phyloP scores from a whole-genome alignment of 2,113 vertebrate species.

The Centropus unirufus region DNA sequence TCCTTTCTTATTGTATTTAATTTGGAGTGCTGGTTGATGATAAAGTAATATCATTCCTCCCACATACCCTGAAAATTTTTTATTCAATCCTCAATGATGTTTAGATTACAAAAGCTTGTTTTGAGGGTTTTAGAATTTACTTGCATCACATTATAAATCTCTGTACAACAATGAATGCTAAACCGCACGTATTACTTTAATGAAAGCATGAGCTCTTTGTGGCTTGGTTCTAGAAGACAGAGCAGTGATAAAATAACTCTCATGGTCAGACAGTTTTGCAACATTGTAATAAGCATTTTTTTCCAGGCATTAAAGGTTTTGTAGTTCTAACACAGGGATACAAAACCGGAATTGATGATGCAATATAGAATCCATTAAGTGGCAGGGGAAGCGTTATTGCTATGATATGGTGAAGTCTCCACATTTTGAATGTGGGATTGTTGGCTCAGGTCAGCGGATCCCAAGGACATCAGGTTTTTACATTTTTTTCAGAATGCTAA shows the following conservation, averaged over 20 bases:
- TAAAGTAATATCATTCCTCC: slow-evolving; percentile 47
- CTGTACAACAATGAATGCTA: not conserved
- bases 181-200: not conserved
- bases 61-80: not conserved
- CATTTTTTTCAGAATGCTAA: slow-evolving; percentile 55
- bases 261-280: not conserved
- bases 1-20: slow-evolving; percentile 21
- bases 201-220: not conserved
- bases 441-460: slow-evolving; percentile 32
- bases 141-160: not conserved
- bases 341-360: not conserved
- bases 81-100: slow-evolving; percentile 7
- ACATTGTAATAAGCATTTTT: not conserved
- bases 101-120: not conserved
- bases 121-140: not conserved
- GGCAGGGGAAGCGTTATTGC: not conserved
- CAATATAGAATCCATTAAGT: not conserved
- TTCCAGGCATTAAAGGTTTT: not conserved
- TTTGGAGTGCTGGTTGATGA: slow-evolving; percentile 33
- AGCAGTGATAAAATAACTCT: slow-evolving; percentile 4
- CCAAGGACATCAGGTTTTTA: slow-evolving; percentile 22
- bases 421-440: slow-evolving; percentile 2
- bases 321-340: not conserved
- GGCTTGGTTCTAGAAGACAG: slow-evolving; percentile 4
- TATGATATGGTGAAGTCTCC: slow-evolving; percentile 48